A percentile compares a stretch with the other conserved stretches of the same genome.
Conservation (phyloP, 2,797 vertebrate genomes). For the Arnoldichthys spilopterus region DNA sequence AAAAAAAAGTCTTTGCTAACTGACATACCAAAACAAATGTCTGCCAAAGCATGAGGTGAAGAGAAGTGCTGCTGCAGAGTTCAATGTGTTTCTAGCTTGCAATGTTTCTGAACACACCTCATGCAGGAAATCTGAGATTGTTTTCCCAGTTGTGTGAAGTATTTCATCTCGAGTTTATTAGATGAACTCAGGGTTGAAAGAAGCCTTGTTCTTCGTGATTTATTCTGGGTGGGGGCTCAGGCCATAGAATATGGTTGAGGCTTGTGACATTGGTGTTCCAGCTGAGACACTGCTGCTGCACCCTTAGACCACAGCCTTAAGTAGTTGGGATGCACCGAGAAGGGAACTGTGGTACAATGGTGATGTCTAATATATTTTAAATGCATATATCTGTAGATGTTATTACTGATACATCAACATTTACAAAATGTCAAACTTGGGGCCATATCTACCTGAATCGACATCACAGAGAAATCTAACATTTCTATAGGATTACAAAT, state of each 20-base stretch:
- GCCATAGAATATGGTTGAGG: neutral
- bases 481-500: too few species aligned
- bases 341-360: too few species aligned
- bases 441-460: too few species aligned
- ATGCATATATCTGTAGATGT: too few species aligned
- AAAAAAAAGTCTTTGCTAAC: neutral
- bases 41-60: neutral
- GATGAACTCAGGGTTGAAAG: neutral
- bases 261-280: neutral
- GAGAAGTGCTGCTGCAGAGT: neutral
- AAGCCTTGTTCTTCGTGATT: conserved; percentile 1
- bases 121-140: neutral
- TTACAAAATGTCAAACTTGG: too few species aligned
- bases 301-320: neutral
- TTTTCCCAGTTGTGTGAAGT: conserved; percentile 14
- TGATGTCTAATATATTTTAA: too few species aligned
- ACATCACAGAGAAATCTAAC: too few species aligned
- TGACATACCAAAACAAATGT: neutral
- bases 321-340: neutral
- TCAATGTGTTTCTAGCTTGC: conserved; percentile 5
- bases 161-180: conserved; percentile 5
- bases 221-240: neutral
- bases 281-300: neutral
- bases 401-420: too few species aligned
- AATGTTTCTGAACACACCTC: conserved; percentile 2